Evolutionary conservation across 2,888 invertebrate species (phyloP).

Genomic region (Lysandra bellargus): DNA sequence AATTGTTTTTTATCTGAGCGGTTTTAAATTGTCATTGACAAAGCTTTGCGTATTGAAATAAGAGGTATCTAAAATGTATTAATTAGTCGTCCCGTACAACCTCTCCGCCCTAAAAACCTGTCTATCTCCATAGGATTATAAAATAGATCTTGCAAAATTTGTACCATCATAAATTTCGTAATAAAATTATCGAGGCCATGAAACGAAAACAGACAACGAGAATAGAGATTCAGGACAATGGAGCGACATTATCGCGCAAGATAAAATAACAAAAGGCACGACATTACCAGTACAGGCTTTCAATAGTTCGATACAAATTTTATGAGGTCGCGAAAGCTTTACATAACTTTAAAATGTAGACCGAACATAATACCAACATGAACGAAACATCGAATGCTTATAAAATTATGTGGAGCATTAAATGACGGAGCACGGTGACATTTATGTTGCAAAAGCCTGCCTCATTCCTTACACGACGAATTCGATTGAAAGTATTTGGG

Average conservation of each 20-base stretch:
- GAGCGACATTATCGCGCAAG: constrained; percentile 23
- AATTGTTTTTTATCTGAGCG: background rate
- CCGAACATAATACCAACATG: constrained; percentile 33
- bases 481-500: constrained; percentile 31
- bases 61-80: background rate
- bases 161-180: background rate
- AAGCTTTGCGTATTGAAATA: background rate
- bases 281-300: constrained; percentile 13
- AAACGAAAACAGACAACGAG: constrained; percentile 22
- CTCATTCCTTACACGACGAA: constrained; percentile 1
- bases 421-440: constrained; percentile 40
- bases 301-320: constrained; percentile 28
- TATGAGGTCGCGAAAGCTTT: constrained; percentile 36
- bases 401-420: constrained; percentile 48
- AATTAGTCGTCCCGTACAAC: background rate
- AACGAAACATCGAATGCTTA: constrained; percentile 42
- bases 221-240: constrained; percentile 23
- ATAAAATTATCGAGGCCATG: constrained; percentile 17
- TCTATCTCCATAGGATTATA: background rate
- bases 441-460: constrained; percentile 29
- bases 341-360: constrained; percentile 43
- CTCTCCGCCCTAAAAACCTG: background rate
- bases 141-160: background rate
- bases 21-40: background rate
- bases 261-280: constrained; percentile 28